Evolutionary conservation across 2,888 invertebrate species (phyloP).

Genomic region (Sicus ferrugineus): DNA sequence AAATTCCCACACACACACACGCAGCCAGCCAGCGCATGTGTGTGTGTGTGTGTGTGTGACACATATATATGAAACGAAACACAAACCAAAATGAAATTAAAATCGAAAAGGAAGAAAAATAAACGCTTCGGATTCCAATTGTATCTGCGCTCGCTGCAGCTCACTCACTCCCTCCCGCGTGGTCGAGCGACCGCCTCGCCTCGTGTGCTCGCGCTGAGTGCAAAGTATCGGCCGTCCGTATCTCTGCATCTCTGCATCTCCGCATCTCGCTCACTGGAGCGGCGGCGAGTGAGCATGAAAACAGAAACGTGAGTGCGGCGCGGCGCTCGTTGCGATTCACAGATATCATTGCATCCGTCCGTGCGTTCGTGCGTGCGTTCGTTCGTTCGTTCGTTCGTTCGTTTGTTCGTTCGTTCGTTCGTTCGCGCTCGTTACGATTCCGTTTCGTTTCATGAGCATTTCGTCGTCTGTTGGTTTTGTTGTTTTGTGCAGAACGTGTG

Average conservation of each 20-base stretch:
- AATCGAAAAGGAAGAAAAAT: slow-evolving; percentile 22
- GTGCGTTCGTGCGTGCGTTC: too few species aligned
- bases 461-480: slow-evolving; percentile 38
- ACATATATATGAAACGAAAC: slow-evolving; percentile 50
- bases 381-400: too few species aligned
- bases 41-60: slow-evolving; percentile 15
- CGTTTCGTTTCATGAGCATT: slow-evolving; percentile 12
- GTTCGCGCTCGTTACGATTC: slow-evolving; percentile 12
- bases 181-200: not conserved
- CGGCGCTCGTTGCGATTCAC: slow-evolving; percentile 20
- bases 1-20: slow-evolving; percentile 28
- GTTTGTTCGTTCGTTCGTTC: slow-evolving; percentile 7
- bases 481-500: slow-evolving; percentile 28
- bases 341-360: slow-evolving; percentile 33
- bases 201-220: not conserved
- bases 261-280: not conserved
- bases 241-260: not conserved
- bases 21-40: slow-evolving; percentile 5
- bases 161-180: slow-evolving; percentile 7
- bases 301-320: not conserved
- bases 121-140: slow-evolving; percentile 23
- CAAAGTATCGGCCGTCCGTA: not conserved
- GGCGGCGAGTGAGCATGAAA: not conserved
- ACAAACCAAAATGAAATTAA: slow-evolving; percentile 52
- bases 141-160: slow-evolving; percentile 7